Percentiles rank a stretch among this genome's conserved stretches.
Conservation (phyloP, 2,113 vertebrate genomes). For the Sinocyclocheilus maitianheensis region DNA sequence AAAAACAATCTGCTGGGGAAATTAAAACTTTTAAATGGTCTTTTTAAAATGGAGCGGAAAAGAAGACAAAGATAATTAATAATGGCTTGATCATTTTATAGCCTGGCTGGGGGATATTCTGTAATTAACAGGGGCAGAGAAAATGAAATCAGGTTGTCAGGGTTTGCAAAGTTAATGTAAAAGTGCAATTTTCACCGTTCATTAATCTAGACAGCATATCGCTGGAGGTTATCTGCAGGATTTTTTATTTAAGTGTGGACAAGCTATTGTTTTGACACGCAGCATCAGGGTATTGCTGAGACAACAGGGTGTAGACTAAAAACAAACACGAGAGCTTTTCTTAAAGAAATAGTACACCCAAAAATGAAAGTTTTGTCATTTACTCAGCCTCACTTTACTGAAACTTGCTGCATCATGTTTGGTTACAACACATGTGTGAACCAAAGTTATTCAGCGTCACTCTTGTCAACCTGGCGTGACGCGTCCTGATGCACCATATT, state of each 20-base stretch:
- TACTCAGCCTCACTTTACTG: neutral
- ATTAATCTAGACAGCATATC: slow-evolving; percentile 34
- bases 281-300: neutral
- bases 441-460: neutral
- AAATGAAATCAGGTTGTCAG: slow-evolving; percentile 47
- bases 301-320: neutral
- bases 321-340: neutral
- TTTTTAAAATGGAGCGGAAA: neutral
- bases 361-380: neutral
- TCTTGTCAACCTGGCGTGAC: neutral
- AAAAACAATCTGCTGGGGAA: neutral
- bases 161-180: slow-evolving; percentile 40
- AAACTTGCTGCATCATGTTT: neutral
- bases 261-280: neutral
- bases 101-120: slow-evolving; percentile 18
- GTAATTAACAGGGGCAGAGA: slow-evolving; percentile 40
- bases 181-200: slow-evolving; percentile 29
- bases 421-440: neutral
- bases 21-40: neutral
- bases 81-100: slow-evolving; percentile 31
- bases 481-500: neutral
- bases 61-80: slow-evolving; percentile 25
- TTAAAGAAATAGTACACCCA: too few relatives aligned
- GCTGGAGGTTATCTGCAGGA: neutral
- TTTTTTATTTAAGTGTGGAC: neutral